Evolutionary conservation across 2,888 invertebrate genomes (phyloP).

Genomic region (Agrilus biguttatus): DNA sequence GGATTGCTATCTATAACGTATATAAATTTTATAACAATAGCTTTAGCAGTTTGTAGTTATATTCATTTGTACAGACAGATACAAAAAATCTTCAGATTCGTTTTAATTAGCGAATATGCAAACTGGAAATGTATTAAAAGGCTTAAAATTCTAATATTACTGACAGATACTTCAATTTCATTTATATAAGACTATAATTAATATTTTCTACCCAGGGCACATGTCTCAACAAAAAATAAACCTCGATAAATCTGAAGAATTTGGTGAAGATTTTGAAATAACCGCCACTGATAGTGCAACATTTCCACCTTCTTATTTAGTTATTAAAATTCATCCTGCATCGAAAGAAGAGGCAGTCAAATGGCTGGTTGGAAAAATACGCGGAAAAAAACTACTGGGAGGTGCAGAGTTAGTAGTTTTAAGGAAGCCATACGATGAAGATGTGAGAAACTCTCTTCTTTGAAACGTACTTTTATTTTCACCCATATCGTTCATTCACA

Average conservation of each 20-base stretch:
- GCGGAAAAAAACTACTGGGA: constrained; percentile 35
- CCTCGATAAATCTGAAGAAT: constrained; percentile 9
- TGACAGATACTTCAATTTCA: too few species aligned
- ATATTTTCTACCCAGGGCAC: constrained; percentile 7
- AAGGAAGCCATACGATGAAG: constrained; percentile 28
- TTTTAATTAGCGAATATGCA: too few species aligned
- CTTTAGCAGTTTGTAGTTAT: too few species aligned
- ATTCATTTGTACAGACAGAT: too few species aligned
- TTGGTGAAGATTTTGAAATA: constrained; percentile 9
- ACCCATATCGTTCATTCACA: too few species aligned
- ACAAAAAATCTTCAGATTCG: too few species aligned
- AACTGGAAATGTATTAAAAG: too few species aligned
- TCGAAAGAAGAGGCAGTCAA: constrained; percentile 33
- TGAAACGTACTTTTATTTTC: too few species aligned
- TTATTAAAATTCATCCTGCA: constrained; percentile 32
- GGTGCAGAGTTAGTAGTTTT: constrained; percentile 41
- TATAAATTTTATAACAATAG: too few species aligned
- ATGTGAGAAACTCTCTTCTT: constrained; percentile 7
- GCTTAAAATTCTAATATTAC: too few species aligned
- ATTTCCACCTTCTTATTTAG: constrained; percentile 35
- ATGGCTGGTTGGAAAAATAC: constrained; percentile 40
- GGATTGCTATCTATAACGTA: too few species aligned
- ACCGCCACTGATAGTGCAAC: constrained; percentile 12
- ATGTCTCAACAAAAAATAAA: constrained; percentile 10
- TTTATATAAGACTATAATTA: not conserved